These are phyloP conservation scores for Zeuzera pyrina DNA, from an alignment of 2,888 invertebrate genomes.

Conservation along the genomic window DNA sequence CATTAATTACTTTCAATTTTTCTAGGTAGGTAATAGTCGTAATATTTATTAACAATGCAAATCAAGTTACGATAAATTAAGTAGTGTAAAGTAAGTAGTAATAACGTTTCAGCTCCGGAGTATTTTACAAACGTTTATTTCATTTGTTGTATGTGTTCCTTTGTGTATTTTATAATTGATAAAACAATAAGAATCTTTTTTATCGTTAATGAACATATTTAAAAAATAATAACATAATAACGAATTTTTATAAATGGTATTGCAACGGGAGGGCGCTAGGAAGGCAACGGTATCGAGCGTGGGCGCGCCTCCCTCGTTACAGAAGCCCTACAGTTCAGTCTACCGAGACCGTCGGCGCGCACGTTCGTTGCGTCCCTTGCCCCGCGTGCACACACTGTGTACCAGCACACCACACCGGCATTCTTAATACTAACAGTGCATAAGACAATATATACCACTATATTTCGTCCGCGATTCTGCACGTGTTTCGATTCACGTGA, in stretches of 20 bases:
- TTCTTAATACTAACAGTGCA: slow-evolving; percentile 21
- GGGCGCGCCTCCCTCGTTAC: slow-evolving; percentile 63
- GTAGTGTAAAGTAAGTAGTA: no score
- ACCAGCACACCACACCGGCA: slow-evolving; percentile 4
- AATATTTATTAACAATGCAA: no score
- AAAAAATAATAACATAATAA: not conserved
- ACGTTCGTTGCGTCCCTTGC: slow-evolving; percentile 21
- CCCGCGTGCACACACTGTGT: slow-evolving; percentile 13
- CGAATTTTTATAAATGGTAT: slow-evolving; percentile 30
- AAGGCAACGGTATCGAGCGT: slow-evolving; percentile 62
- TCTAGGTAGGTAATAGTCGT: no score
- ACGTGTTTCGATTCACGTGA: slow-evolving; percentile 12
- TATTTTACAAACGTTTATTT: no score
- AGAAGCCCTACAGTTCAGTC: slow-evolving; percentile 55
- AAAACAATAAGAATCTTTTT: no score
- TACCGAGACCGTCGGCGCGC: slow-evolving; percentile 45
- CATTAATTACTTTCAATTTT: no score
- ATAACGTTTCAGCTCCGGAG: no score
- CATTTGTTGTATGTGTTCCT: no score
- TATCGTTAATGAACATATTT: no score
- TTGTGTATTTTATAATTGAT: no score
- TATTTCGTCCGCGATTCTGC: slow-evolving; percentile 4
- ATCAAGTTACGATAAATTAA: no score
- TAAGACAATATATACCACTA: slow-evolving; percentile 20
- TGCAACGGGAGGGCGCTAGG: slow-evolving; percentile 64